These are phyloP conservation scores for Acomys russatus DNA, from an alignment of 2,797 vertebrate species.

Conservation along the genomic window DNA sequence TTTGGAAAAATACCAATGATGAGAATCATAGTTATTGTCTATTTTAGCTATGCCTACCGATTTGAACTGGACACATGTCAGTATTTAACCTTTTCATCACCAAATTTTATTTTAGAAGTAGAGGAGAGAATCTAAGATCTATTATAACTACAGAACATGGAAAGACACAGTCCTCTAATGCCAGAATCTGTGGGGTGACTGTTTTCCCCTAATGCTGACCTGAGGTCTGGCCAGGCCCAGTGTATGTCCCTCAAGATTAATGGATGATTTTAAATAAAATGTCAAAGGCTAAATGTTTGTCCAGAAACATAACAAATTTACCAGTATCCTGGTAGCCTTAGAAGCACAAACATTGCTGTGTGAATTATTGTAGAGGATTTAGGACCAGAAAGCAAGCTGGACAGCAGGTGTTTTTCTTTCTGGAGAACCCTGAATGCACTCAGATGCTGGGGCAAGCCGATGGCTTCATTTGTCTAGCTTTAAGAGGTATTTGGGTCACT, in stretches of 20 bases:
- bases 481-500: not conserved
- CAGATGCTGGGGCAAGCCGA: not conserved
- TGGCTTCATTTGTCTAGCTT: constrained; percentile 33
- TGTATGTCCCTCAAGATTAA: not conserved
- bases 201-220: too few species aligned
- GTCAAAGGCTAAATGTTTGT: not conserved
- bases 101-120: not conserved
- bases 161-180: not conserved
- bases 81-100: not conserved
- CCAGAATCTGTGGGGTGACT: not conserved
- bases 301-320: constrained; percentile 1
- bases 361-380: constrained; percentile 20
- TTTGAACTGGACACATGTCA: not conserved
- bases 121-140: not conserved
- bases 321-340: constrained; percentile 7
- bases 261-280: not conserved
- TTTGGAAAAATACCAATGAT: not conserved
- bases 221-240: not conserved
- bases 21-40: not conserved
- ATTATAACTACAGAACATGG: not conserved
- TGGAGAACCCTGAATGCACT: constrained; percentile 51
- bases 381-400: not conserved
- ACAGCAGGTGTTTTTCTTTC: constrained; percentile 51
- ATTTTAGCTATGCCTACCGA: not conserved
- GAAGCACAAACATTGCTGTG: constrained; percentile 60